Evolutionary conservation across 2,113 vertebrate species (phyloP).

Genomic region (Acanthochromis polyacanthus): DNA sequence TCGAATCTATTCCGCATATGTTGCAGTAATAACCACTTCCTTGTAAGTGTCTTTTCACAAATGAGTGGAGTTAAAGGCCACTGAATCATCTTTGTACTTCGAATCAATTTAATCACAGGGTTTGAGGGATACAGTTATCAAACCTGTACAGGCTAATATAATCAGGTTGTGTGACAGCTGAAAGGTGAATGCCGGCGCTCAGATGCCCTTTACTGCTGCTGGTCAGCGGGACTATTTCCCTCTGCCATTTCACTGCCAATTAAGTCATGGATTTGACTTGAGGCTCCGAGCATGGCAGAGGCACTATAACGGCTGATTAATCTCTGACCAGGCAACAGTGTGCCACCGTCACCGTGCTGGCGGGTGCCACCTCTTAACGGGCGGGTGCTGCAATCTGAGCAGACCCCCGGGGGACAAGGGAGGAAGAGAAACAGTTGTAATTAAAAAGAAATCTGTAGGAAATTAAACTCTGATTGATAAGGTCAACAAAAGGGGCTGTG

Average conservation of each 20-base stretch:
- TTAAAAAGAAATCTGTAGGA: conserved; percentile 79
- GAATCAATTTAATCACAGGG: conserved; percentile 60
- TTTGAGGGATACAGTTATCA: conserved; percentile 44
- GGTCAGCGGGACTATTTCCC: conserved; percentile 45
- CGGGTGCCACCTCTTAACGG: conserved; percentile 45
- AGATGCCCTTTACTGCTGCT: conserved; percentile 63
- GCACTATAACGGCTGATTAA: conserved; percentile 69
- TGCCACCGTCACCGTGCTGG: conserved; percentile 14
- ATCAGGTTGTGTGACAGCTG: conserved; percentile 60
- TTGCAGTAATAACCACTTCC: conserved; percentile 22
- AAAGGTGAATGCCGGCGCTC: conserved; percentile 47
- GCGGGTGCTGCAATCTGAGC: conserved; percentile 36
- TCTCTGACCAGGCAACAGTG: conserved; percentile 62
- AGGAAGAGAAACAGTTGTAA: conserved; percentile 68
- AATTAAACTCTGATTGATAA: conserved; percentile 82
- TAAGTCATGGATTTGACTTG: conserved; percentile 67
- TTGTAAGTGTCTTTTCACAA: conserved; percentile 42
- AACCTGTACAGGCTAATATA: conserved; percentile 51
- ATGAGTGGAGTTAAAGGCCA: conserved; percentile 51
- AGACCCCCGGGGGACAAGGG: background rate
- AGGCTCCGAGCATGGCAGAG: conserved; percentile 52
- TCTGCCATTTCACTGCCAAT: conserved; percentile 69
- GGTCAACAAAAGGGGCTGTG: conserved; percentile 71
- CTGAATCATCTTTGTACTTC: conserved; percentile 47
- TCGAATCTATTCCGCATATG: background rate